Evolutionary conservation across 2,113 vertebrate species (phyloP).

Genomic region (Microcebus tavaratra): DNA sequence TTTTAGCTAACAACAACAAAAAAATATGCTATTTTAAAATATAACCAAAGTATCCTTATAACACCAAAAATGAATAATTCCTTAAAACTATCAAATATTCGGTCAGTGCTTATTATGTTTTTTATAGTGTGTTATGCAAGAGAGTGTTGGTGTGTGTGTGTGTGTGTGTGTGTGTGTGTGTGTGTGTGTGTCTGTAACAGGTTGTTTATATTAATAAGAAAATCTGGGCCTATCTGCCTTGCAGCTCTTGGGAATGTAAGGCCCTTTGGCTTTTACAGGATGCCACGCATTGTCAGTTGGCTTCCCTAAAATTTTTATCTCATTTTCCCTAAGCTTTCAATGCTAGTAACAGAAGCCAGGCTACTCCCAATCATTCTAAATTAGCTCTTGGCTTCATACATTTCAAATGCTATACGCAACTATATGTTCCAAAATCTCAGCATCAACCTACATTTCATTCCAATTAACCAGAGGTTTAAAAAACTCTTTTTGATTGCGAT

Average conservation of each 20-base stretch:
- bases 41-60: background rate
- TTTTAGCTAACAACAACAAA: background rate
- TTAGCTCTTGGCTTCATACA: slow-evolving; percentile 50
- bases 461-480: background rate
- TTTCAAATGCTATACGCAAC: slow-evolving; percentile 40
- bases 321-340: slow-evolving; percentile 39
- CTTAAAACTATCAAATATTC: background rate
- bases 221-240: background rate
- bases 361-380: slow-evolving; percentile 37
- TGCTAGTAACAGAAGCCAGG: slow-evolving; percentile 7
- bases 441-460: slow-evolving; percentile 1
- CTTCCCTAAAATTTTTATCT: slow-evolving; percentile 28
- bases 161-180: background rate
- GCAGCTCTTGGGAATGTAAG: background rate
- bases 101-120: background rate
- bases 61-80: background rate
- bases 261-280: slow-evolving; percentile 2
- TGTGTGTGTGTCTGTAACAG: background rate
- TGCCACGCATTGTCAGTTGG: background rate
- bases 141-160: background rate
- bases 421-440: slow-evolving; percentile 37
- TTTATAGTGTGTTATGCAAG: background rate
- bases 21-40: background rate
- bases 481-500: background rate
- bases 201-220: background rate